These are phyloP conservation scores for Drosophila asahinai DNA, from an alignment of 1,140 invertebrate genomes.

Conservation along the genomic window DNA sequence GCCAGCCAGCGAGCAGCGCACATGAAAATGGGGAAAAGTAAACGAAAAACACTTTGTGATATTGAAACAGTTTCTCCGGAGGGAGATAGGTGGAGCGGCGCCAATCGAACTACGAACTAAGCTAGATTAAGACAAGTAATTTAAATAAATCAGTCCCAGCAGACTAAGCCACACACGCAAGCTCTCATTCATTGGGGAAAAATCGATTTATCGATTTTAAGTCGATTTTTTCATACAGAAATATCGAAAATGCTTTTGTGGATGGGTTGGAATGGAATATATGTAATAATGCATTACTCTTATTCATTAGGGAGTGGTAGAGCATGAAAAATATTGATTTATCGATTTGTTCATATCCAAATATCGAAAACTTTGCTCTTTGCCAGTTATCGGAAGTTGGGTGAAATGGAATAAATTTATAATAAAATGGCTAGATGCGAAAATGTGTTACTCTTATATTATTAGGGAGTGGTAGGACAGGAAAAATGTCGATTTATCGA, in stretches of 20 bases:
- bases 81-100: slow-evolving; percentile 6
- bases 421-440: no score
- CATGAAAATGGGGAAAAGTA: slow-evolving; percentile 7
- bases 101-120: slow-evolving; percentile 7
- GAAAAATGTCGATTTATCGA: no score
- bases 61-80: slow-evolving; percentile 27
- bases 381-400: no score
- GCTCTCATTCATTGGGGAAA: neutral
- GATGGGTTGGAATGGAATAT: no score
- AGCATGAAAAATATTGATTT: no score
- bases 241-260: neutral
- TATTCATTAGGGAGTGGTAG: no score
- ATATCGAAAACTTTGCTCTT: no score
- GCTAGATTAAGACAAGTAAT: slow-evolving; percentile 24
- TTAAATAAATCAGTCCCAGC: slow-evolving; percentile 16
- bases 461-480: no score
- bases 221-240: neutral
- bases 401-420: no score
- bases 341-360: neutral
- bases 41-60: slow-evolving; percentile 34
- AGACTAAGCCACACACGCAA: neutral
- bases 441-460: no score
- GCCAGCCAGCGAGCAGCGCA: slow-evolving; percentile 4
- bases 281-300: no score
- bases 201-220: neutral